Base-by-base conservation (phyloP, 2,888 invertebrate genomes). In the Trachelus iudaicus region DNA sequence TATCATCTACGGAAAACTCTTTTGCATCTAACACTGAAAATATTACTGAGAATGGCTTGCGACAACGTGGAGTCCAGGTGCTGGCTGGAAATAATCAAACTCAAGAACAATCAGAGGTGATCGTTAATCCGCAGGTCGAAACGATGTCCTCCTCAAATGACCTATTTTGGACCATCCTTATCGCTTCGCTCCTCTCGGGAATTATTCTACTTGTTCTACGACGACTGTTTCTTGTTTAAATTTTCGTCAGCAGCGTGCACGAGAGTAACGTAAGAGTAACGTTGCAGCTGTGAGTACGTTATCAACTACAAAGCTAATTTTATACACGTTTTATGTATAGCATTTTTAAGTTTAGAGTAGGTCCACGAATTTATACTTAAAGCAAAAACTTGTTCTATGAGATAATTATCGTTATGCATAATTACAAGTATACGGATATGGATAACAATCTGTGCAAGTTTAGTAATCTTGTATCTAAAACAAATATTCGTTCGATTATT, bases 181-280 rank as follows among this genome's bases (percentile, higher is more conserved):
- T 93, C 78, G 92, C 92, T 87, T 88, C 91, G 13, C 88, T 93
- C 79, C 82, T 93, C 75, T 90, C 90, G 3, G 90, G 92, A 71
- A 93, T 93, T 82, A 89, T 90, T 79, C 83, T 93, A 40, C 89
- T 93, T 69, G 87, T 93, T 79, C 87, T 93, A 71, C 89, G 93
- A 88, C 89, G 93, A 89, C 82, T 93, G 79, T 93, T 93, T 88
- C 91, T 93, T 82, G 86, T 93, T 82, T 93, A 91, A 88, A 76
- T 73, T 76, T 74, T 75, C 12, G 31, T 37, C 33, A 6, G 69
- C 12, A 34, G 34, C 76, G 75, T 78, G 31, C 71, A 34, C 40
- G 69, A 73, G 33, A 75, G 83, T 79, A 81, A 79, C 81, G 73
- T 74, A 69, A 73, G 30, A 76, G 84, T 79, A 81, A 79, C 81